A percentile compares a stretch with the other conserved stretches of the same genome.
Evolutionary conservation across 2,113 vertebrate species (phyloP).

Genomic region (Rhinichthys klamathensis): DNA sequence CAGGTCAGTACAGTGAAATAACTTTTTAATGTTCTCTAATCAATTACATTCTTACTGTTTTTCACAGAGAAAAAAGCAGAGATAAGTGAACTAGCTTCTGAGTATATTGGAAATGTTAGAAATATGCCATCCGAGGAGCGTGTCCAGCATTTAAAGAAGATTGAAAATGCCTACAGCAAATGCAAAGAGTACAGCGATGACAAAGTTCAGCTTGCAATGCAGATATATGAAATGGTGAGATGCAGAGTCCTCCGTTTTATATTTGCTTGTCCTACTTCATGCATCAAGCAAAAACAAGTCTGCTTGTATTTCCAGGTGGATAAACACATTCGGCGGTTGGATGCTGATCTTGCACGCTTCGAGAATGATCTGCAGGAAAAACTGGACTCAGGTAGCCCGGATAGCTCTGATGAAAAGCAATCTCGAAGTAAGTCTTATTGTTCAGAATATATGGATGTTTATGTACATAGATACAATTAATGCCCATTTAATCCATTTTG

Average conservation of each 20-base stretch:
- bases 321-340: conserved; percentile 93
- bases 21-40: not conserved
- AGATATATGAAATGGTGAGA: conserved; percentile 97
- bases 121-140: conserved; percentile 91
- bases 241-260: not conserved
- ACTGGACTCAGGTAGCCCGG: conserved; percentile 64
- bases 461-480: not conserved
- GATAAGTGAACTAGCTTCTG: conserved; percentile 92
- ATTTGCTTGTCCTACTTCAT: not conserved
- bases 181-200: conserved; percentile 98
- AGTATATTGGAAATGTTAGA: conserved; percentile 90
- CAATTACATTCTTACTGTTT: not conserved
- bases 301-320: conserved; percentile 80
- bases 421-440: conserved; percentile 40
- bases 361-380: conserved; percentile 97
- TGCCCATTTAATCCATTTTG: not conserved
- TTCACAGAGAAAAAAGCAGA: conserved; percentile 91
- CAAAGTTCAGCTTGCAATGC: conserved; percentile 98
- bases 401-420: conserved; percentile 78
- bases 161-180: conserved; percentile 94
- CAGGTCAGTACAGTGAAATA: not conserved
- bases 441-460: not conserved
- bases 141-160: conserved; percentile 91
- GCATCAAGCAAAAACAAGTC: not conserved
- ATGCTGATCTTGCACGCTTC: conserved; percentile 95